Evolutionary conservation across 1,140 invertebrate species (phyloP), one percentile per base, ranked within the genome.

Genomic region (Halyomorpha halys): DNA sequence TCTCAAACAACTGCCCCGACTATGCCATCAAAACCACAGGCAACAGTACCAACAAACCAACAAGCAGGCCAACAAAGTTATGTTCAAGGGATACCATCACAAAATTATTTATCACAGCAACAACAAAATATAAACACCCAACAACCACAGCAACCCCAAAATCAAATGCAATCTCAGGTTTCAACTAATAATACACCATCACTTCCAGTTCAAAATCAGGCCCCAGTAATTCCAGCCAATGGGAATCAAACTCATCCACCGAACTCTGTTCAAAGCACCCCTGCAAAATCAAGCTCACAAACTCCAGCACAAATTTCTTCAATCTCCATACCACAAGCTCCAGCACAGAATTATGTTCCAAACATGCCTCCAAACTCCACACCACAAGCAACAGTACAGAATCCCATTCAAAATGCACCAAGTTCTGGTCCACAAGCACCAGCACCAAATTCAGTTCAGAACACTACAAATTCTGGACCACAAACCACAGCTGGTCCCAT

Each of bases 361-460:
- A 30, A 30, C 27, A 30, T 45, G 11, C 39, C 62, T 54, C 62
- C 23, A 44, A 15, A 45, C 25, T 19, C 23, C 6, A 45, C n/a
- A 45, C 39, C 61, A 66, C 34, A 47, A 34, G 21, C 21, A 4
- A 6, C 14, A 63, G 18, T 39, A 53, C 51, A n/a, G 30, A 51
- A 59, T 44, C 44, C 53, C 44, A 51, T 39, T 63, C 61, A 30
- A 66, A 39, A 3, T 6, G 19, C 47, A 60, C 61, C 65, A 59
- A 59, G 44, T 21, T 45, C 65, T 45, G 19, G 16, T 27, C 25
- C 61, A 11, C 49, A 60, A 63, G 51, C 61, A 0, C 61, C 65
- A 63, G 59, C 47, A 49, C 44, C 8, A 18, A 61, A n/a, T 44
- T 13, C 8, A 34, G n/a, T 39, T 18, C 25, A 25, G 30, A n/a